These are phyloP conservation scores for Phoenicopterus ruber DNA, from an alignment of 2,113 vertebrate genomes.

Conservation along the genomic window DNA sequence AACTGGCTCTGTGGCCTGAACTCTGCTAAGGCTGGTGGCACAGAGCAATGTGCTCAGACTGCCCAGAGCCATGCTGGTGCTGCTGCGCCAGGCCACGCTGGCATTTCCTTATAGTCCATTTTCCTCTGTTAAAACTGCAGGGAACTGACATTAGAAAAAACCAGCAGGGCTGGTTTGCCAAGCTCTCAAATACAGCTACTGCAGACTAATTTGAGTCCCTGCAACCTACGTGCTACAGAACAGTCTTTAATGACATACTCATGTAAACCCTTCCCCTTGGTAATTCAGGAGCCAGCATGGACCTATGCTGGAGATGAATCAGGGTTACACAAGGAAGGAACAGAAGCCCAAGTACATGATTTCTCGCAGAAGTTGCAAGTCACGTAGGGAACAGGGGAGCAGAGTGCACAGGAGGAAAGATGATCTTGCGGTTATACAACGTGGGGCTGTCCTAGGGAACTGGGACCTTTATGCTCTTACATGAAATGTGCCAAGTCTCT, in stretches of 20 bases:
- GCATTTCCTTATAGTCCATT: not conserved
- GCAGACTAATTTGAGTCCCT: not conserved
- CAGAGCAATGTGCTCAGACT: fast-evolving
- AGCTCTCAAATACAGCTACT: not conserved
- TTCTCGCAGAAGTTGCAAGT: not conserved
- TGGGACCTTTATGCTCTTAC: not conserved
- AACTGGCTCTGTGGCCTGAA: not conserved
- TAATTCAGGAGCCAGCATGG: not conserved
- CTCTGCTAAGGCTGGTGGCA: not conserved
- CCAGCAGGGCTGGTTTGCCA: not conserved
- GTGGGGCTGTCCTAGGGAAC: not conserved
- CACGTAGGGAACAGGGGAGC: not conserved
- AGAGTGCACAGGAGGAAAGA: not conserved
- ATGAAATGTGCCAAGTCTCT: not conserved
- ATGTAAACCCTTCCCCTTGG: not conserved
- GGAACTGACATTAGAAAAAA: not conserved
- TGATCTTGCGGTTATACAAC: not conserved
- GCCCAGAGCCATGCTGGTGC: not conserved
- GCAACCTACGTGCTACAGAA: not conserved
- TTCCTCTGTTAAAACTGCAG: not conserved
- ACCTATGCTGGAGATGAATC: not conserved
- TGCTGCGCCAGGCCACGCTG: not conserved
- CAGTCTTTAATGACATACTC: not conserved
- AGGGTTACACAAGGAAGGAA: not conserved
- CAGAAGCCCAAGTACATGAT: not conserved